Evolutionary conservation across 2,113 vertebrate species (phyloP), one percentile per base, ranked within the genome.

Genomic region (Anoplopoma fimbria): DNA sequence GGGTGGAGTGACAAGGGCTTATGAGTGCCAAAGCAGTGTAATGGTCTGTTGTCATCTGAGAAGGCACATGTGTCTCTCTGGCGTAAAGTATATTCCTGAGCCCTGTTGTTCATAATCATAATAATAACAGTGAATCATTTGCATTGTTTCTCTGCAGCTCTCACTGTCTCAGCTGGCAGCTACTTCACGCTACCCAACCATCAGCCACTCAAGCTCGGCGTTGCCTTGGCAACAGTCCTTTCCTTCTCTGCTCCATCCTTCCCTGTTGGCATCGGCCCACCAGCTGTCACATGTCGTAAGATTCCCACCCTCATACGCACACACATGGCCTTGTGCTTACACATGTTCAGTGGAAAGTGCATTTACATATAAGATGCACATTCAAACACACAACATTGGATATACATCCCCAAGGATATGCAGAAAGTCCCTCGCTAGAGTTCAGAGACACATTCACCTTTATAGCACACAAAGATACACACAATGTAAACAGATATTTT

Each of bases 101-200:
- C 76, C 75, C 77, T 72, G 83, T 81, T 86, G 75, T 89, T 87
- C 69, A 64, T 87, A 88, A 89, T 86, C 64, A 84, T 83, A 84
- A 87, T 89, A 87, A 88, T 87, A 93, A 87, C 77, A 82, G 75
- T 23, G 55, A 92, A 87, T 91, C 74, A 85, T 94, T 90, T 75
- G 83, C 0, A 0, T 74, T 84, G 10, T 61, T 86, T 91, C 4
- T 80, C 87, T 15, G 21, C 95, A 99, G 98, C 90, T 98, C 64
- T 97, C 97, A 0, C 92, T 97, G 21, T 98, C 97, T 78, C 97
- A 98, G 95, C 95, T 98, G 57, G 95, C 81, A 1, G 94, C 93
- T 47, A 91, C 95, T 1, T 94, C 95, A 2, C 87, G 9, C 70
- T 93, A 94, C 86, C 95, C 89, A 0, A 91, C 91, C 77, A 93